A percentile compares a stretch with the other conserved stretches of the same genome.
phyloP scores from a whole-genome alignment of 2,113 vertebrate species.

The Trachemys scripta region DNA sequence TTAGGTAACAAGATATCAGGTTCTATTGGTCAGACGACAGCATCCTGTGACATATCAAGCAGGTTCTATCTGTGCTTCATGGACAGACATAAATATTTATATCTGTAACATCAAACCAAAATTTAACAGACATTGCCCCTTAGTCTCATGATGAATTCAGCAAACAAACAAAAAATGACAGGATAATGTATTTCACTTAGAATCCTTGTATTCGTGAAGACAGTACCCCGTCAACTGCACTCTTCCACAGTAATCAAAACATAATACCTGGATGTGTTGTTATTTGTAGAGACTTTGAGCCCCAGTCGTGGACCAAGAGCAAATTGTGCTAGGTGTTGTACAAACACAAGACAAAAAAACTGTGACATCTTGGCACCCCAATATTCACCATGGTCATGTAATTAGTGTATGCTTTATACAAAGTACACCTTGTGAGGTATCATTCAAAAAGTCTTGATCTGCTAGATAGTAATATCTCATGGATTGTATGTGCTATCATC shows the following conservation, averaged over 20 bases:
- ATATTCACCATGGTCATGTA: too few relatives aligned
- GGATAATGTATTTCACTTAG: neutral
- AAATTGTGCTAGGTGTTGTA: neutral
- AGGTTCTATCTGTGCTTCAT: neutral
- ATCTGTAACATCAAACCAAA: neutral
- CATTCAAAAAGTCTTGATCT: too few relatives aligned
- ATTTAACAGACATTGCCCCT: neutral
- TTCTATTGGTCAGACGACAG: neutral
- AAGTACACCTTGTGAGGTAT: too few relatives aligned
- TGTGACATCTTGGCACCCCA: too few relatives aligned
- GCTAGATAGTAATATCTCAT: too few relatives aligned
- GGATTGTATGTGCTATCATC: too few relatives aligned
- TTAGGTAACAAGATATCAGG: too few relatives aligned
- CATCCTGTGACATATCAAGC: neutral
- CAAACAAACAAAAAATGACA: neutral
- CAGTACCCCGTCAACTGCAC: neutral
- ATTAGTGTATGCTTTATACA: too few relatives aligned
- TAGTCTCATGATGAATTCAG: neutral
- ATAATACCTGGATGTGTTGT: neutral
- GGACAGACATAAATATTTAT: slow-evolving; percentile 9
- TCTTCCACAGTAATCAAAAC: neutral
- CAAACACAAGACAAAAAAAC: neutral
- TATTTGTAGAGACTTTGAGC: neutral
- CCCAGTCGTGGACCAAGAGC: neutral
- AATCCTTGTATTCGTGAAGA: neutral